Evolutionary conservation across 1,140 invertebrate genomes (phyloP).

Genomic region (Goniozus legneri): DNA sequence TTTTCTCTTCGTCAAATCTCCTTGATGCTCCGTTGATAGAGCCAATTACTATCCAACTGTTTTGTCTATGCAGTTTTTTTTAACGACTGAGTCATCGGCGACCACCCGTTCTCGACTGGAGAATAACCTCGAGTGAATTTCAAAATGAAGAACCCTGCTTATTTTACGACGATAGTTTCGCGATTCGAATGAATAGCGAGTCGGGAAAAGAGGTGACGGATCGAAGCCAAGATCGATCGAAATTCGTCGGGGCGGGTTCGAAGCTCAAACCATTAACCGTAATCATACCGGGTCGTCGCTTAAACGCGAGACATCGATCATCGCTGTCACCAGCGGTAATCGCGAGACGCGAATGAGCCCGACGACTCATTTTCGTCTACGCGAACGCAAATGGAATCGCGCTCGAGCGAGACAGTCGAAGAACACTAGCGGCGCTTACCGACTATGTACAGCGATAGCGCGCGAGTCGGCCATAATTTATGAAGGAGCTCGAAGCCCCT

Average conservation of each 20-base stretch:
- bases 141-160: constrained; percentile 1
- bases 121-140: too few relatives aligned
- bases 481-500: too few relatives aligned
- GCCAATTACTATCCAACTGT: too few relatives aligned
- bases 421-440: constrained; percentile 11
- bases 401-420: constrained; percentile 18
- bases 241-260: constrained; percentile 28
- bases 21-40: too few relatives aligned
- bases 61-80: too few relatives aligned
- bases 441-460: too few relatives aligned
- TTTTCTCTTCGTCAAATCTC: too few relatives aligned
- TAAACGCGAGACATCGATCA: constrained; percentile 40
- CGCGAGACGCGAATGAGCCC: constrained; percentile 17
- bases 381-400: constrained; percentile 27
- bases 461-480: constrained; percentile 9
- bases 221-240: constrained; percentile 34
- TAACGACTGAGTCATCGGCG: too few relatives aligned
- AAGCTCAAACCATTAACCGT: constrained; percentile 27
- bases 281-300: constrained; percentile 26
- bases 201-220: constrained; percentile 13
- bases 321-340: constrained; percentile 32
- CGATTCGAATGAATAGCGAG: neutral
- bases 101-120: too few relatives aligned
- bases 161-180: neutral
- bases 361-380: constrained; percentile 18